Conservation (phyloP, 2,113 vertebrate species). For the Pterocles gutturalis region DNA sequence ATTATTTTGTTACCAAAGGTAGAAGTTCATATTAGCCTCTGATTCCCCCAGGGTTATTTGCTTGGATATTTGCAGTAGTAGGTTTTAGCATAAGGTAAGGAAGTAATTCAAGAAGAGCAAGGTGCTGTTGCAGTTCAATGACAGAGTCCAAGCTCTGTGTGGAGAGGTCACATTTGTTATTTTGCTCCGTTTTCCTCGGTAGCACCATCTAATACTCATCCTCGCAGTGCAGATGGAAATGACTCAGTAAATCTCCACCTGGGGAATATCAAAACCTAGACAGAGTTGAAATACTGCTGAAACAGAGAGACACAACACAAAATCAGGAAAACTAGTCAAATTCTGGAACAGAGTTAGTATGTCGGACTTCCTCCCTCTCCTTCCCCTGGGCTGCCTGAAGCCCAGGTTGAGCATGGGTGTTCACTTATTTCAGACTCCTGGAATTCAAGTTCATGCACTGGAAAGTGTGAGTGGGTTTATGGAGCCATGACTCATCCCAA, state of each 20-base stretch:
- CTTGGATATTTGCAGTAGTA: not conserved
- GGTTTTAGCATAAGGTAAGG: not conserved
- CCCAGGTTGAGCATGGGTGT: not conserved
- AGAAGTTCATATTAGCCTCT: not conserved
- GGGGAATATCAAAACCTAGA: slow-evolving; percentile 28
- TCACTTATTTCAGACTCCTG: not conserved
- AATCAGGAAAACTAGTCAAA: not conserved
- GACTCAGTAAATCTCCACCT: not conserved
- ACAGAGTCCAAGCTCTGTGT: not conserved
- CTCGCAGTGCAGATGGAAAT: not conserved
- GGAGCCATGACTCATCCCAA: not conserved
- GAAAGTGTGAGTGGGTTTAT: not conserved
- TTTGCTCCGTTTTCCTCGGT: not conserved
- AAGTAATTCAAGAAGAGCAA: not conserved
- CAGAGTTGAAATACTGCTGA: not conserved
- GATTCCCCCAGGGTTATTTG: not conserved
- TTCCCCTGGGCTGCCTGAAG: not conserved
- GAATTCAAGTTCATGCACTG: not conserved
- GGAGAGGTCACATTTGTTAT: not conserved
- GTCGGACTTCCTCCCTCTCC: not conserved
- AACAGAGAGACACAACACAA: not conserved
- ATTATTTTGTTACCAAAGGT: not conserved
- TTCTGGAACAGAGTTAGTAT: not conserved
- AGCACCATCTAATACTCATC: not conserved
- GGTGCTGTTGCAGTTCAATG: not conserved